phyloP scores from a whole-genome alignment of 2,113 vertebrate species.

The Echinops telfairi region DNA sequence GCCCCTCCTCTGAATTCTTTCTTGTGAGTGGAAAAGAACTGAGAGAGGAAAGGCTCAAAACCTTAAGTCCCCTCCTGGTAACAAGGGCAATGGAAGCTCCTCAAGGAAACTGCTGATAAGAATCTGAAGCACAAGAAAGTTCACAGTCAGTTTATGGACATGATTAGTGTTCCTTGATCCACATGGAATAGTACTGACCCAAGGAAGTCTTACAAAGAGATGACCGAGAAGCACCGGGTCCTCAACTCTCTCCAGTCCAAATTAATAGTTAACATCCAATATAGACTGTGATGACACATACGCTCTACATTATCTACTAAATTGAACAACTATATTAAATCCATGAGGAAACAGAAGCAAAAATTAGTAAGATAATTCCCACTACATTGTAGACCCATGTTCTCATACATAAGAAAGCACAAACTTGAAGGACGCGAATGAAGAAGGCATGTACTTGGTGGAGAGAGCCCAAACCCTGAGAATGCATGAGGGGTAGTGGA shows the following conservation, averaged over 20 bases:
- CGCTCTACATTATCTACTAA: not conserved
- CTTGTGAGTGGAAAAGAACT: no score
- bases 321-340: no score
- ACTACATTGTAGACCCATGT: not conserved
- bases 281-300: not conserved
- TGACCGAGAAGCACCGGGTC: not conserved
- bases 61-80: no score
- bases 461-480: not conserved
- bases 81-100: not conserved
- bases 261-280: no score
- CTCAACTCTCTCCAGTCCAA: not conserved
- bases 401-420: not conserved
- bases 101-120: not conserved
- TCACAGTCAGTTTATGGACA: not conserved
- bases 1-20: no score
- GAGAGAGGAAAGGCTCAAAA: no score
- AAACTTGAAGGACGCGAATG: not conserved
- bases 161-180: not conserved
- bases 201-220: not conserved
- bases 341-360: not conserved
- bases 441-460: not conserved
- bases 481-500: not conserved
- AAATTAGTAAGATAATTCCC: not conserved
- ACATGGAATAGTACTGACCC: not conserved
- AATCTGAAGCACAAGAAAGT: conserved; percentile 14